Base-by-base conservation (phyloP, 2,797 vertebrate species). In the Spinus olivaceus region DNA sequence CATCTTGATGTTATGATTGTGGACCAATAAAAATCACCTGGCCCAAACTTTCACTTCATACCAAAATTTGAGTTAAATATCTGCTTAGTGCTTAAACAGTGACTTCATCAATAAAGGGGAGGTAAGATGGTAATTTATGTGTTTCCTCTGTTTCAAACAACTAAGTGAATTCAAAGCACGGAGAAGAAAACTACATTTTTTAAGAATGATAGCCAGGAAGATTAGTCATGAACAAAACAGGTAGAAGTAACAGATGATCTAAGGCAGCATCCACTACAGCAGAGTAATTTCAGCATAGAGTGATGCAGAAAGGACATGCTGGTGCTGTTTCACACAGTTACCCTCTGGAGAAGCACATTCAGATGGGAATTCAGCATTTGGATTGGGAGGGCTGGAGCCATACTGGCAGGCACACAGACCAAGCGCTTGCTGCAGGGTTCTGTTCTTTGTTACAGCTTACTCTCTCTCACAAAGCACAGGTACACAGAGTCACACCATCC, bases 61-160 rank as follows among this genome's bases (percentile, higher is more conserved):
- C 17, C 57, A 65, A 57, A 85, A 64, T 63, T 30, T 2, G 1
- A 53, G 28, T 54, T 88, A 80, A 77, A 41, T 67, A 42, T 65
- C 67, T 63, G 33, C 30, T 87, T 32, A 74, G 32, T 67, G 41
- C 35, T 77, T 35, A 53, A 67, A 60, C 2, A 87, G 23, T n/a
- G 19, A 66, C 54, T 71, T 82, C 32, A 81, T 17, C 37, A 71
- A 2, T 32, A 73, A 71, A 53, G 11, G 22, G 20, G 50, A 71
- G 32, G 2, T n/a, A 76, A 76, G 41, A 42, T 50, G 30, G 21
- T 59, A 21, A 32, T 73, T 78, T 71, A 60, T 0, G 0, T 1
- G 2, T 76, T 87, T 83, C 30, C 46, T 63, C 51, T 49, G 17
- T 44, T 94, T 94, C 47, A 74, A 92, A 74, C 28, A 78, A 44